These are phyloP conservation scores for Cheilosia vernalis DNA, from an alignment of 2,888 invertebrate species.

Conservation along the genomic window DNA sequence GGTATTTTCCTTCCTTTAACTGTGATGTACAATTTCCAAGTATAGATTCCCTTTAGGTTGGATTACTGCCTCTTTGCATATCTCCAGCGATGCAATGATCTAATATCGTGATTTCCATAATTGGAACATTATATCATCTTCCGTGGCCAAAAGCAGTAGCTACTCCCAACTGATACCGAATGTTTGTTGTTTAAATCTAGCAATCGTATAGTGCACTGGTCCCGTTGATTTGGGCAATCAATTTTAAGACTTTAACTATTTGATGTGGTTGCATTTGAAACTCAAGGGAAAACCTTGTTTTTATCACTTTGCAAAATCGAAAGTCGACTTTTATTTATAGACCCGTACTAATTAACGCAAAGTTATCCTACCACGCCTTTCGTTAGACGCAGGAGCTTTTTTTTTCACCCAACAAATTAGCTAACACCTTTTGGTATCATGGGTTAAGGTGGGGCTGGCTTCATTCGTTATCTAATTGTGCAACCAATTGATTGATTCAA, in stretches of 20 bases:
- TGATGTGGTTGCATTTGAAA: no score
- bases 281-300: no score
- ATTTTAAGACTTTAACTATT: no score
- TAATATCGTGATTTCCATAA: slow-evolving; percentile 70
- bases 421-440: not conserved
- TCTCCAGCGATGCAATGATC: slow-evolving; percentile 44
- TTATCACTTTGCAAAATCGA: not conserved
- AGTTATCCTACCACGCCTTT: not conserved
- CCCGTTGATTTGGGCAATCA: no score
- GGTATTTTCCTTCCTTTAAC: not conserved
- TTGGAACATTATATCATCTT: slow-evolving; percentile 69
- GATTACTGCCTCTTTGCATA: slow-evolving; percentile 37
- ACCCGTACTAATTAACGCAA: not conserved
- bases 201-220: no score
- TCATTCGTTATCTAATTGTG: not conserved
- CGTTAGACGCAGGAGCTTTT: not conserved
- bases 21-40: slow-evolving; percentile 23
- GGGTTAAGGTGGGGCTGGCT: not conserved
- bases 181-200: not conserved
- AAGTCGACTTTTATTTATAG: not conserved
- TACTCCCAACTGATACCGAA: not conserved
- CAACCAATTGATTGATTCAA: not conserved
- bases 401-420: not conserved
- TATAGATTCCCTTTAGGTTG: not conserved
- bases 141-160: slow-evolving; percentile 1